Conservation (phyloP, 2,797 vertebrate species). For the Neosalanx taihuensis region DNA sequence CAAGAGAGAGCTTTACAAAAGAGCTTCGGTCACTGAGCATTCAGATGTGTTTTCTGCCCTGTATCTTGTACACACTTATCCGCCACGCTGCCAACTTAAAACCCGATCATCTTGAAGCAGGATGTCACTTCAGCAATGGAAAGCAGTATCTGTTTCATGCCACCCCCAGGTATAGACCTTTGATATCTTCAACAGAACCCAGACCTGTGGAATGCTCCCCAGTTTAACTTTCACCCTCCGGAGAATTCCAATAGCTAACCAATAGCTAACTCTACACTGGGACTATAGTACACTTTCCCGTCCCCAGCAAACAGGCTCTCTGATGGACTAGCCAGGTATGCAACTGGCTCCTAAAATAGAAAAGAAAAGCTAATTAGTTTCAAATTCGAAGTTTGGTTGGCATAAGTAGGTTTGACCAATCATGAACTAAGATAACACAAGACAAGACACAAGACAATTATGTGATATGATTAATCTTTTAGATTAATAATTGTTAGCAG, state of each 20-base stretch:
- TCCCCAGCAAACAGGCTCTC: background rate
- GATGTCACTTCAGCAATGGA: slow-evolving; percentile 13
- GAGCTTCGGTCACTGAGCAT: no score
- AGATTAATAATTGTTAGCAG: no score
- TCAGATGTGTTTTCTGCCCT: background rate
- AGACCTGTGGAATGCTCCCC: slow-evolving; percentile 15
- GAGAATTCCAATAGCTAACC: background rate
- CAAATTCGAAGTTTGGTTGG: background rate
- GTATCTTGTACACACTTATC: slow-evolving; percentile 1
- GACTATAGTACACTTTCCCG: no score
- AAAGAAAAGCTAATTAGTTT: no score
- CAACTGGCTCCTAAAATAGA: background rate
- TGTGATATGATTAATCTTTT: no score
- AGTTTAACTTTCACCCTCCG: slow-evolving; percentile 5
- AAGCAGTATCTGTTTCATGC: background rate
- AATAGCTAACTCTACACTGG: background rate
- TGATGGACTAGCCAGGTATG: background rate
- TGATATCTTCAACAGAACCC: slow-evolving; percentile 16
- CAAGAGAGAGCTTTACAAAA: no score
- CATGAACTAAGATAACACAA: background rate
- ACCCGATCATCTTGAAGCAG: slow-evolving; percentile 16
- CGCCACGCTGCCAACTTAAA: slow-evolving; percentile 18
- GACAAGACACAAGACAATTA: background rate
- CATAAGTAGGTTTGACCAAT: background rate
- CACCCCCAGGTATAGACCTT: slow-evolving; percentile 7